Base-by-base conservation (phyloP, 2,113 vertebrate genomes). In the Xiphophorus couchianus region DNA sequence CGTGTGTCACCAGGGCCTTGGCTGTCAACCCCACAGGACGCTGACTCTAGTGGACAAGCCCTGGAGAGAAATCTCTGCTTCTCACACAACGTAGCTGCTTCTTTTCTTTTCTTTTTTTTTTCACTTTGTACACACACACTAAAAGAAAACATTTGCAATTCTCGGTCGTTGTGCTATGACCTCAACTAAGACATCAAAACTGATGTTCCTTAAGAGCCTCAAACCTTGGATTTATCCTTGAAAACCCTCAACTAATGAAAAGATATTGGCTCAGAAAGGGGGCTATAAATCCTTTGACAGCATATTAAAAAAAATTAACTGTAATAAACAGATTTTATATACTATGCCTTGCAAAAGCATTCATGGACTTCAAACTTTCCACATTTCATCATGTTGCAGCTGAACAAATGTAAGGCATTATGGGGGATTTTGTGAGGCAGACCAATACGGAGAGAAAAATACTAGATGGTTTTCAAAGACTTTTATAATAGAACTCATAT, bases 21-120 rank as follows among this genome's bases (percentile, higher is more conserved):
- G 89, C 88, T 77, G 84, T 91, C 89, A 90, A 91, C 81, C 70
- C 73, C 77, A 69, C 84, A 86, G 85, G 86, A 90, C 71, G 31
- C 86, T 69, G 87, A 87, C 78, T 85, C 67, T 66, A 17, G 66
- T 48, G 71, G 68, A 78, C 76, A 82, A 48, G 63, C 58, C 78
- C 69, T 42, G 28, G 31, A 73, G 48, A 48, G 84, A 82, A 87
- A 86, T 44, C 58, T 31, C 28, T 62, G 75, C 69, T 39, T 73
- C 62, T 19, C 66, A 39, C 62, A 72, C 11, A 33, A n/a, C 3
- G 3, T 10, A 17, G 13, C 12, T 44, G n/a, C 27, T 42, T 44
- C 31, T 58, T 68, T 73, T 61, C 69, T 77, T 35, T 35, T 58
- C 66, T 67, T 61, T 69, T 77, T 73, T 73, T 73, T 73, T 35